phyloP scores from a whole-genome alignment of 2,797 vertebrate species.

The Gymnocypris eckloni region DNA sequence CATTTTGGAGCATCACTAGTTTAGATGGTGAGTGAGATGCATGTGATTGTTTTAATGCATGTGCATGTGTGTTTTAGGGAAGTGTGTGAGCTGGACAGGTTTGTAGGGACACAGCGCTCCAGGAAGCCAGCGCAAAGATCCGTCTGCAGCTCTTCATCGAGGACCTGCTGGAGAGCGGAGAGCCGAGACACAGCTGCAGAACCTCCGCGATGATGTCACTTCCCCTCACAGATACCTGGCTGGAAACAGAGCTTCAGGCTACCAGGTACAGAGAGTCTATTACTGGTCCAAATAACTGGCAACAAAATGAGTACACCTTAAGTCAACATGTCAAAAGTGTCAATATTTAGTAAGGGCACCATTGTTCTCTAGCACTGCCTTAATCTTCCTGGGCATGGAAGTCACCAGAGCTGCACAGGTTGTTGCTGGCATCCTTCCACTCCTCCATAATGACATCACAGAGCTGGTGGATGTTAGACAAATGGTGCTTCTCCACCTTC shows the following conservation, averaged over 20 bases:
- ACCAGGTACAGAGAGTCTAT: conserved; percentile 26
- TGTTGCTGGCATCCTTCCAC: too few relatives aligned
- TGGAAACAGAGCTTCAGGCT: conserved; percentile 12
- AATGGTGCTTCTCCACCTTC: too few relatives aligned
- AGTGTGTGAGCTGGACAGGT: conserved; percentile 71
- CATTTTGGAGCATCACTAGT: neutral
- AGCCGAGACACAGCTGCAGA: conserved; percentile 57
- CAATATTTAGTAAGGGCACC: too few relatives aligned
- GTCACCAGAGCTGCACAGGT: too few relatives aligned
- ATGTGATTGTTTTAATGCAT: conserved; percentile 5
- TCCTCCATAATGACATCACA: too few relatives aligned
- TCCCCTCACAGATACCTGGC: conserved; percentile 33
- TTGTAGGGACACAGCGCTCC: conserved; percentile 71
- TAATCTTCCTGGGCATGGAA: too few relatives aligned
- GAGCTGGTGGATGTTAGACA: too few relatives aligned
- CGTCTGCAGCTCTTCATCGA: conserved; percentile 71
- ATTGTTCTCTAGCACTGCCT: too few relatives aligned
- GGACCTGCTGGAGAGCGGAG: conserved; percentile 57
- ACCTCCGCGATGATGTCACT: conserved; percentile 37
- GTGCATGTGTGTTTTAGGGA: conserved; percentile 63
- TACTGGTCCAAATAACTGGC: too few relatives aligned
- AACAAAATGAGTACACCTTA: too few relatives aligned
- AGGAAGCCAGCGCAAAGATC: conserved; percentile 71
- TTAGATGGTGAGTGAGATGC: neutral
- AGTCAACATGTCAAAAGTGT: too few relatives aligned